Conservation (phyloP, 2,113 vertebrate species). For the Diadophis punctatus region DNA sequence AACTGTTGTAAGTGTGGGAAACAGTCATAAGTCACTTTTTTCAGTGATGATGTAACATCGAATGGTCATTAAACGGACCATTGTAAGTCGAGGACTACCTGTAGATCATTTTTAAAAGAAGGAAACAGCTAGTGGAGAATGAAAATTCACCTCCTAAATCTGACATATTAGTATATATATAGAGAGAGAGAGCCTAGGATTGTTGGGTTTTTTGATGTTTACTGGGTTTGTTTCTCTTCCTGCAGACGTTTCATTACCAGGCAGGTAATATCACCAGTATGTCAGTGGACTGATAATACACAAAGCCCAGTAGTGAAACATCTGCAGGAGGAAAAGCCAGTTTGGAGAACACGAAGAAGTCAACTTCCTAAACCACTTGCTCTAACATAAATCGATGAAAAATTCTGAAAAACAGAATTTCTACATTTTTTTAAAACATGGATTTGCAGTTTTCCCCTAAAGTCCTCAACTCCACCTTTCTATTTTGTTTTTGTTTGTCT, state of each 20-base stretch:
- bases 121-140: not conserved
- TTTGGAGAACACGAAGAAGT: not conserved
- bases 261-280: not conserved
- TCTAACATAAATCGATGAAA: not conserved
- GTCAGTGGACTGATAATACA: not conserved
- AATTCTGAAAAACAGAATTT: not conserved
- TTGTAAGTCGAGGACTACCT: not conserved
- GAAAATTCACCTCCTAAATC: not conserved
- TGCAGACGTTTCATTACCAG: not conserved
- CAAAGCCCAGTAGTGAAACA: not conserved
- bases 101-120: not conserved
- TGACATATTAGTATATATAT: not conserved
- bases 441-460: not conserved
- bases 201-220: not conserved
- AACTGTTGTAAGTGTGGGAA: too few relatives aligned
- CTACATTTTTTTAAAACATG: not conserved
- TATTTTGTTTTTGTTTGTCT: not conserved
- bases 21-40: not conserved
- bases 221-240: not conserved
- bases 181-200: not conserved
- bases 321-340: not conserved
- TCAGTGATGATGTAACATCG: not conserved
- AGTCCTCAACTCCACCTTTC: not conserved
- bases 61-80: not conserved
- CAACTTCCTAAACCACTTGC: not conserved